Conservation (phyloP, 2,888 invertebrate species). For the Agonopterix subpropinquella region DNA sequence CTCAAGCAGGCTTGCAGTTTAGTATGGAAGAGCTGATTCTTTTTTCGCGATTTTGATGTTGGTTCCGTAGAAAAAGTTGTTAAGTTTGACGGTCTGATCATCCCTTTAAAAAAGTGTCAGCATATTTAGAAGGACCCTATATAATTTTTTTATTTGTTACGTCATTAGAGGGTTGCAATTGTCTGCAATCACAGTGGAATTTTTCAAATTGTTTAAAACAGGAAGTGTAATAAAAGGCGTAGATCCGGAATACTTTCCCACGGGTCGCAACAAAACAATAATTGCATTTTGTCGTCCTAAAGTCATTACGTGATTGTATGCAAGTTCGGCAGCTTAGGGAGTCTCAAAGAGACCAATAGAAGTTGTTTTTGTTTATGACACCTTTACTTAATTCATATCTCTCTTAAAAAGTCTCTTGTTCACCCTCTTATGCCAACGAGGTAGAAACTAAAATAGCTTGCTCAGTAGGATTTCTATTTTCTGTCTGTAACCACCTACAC, state of each 20-base stretch:
- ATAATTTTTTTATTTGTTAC: too few species aligned
- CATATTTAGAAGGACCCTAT: too few species aligned
- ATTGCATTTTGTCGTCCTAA: conserved; percentile 59
- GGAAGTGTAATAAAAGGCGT: conserved; percentile 8
- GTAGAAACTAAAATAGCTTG: conserved; percentile 14
- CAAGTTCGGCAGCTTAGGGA: conserved; percentile 56
- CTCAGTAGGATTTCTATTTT: too few species aligned
- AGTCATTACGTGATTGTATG: conserved; percentile 67
- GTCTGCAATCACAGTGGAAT: not conserved
- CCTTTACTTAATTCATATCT: conserved; percentile 24
- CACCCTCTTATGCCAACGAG: too few species aligned
- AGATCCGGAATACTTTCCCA: conserved; percentile 51
- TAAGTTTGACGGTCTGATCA: too few species aligned
- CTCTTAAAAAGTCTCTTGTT: too few species aligned
- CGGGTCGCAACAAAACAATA: conserved; percentile 46
- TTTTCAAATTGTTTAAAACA: conserved; percentile 5
- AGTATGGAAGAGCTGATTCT: too few species aligned
- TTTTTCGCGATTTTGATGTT: too few species aligned
- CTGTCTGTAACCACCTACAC: conserved; percentile 45
- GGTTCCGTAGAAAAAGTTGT: too few species aligned
- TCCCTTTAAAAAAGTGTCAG: too few species aligned
- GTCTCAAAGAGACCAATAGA: conserved; percentile 37
- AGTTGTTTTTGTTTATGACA: conserved; percentile 31
- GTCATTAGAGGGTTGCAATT: too few species aligned
- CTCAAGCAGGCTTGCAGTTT: too few species aligned